Evolutionary conservation across 2,888 invertebrate genomes (phyloP), one percentile per base, ranked within the genome.

Genomic region (Mythimna pallens): DNA sequence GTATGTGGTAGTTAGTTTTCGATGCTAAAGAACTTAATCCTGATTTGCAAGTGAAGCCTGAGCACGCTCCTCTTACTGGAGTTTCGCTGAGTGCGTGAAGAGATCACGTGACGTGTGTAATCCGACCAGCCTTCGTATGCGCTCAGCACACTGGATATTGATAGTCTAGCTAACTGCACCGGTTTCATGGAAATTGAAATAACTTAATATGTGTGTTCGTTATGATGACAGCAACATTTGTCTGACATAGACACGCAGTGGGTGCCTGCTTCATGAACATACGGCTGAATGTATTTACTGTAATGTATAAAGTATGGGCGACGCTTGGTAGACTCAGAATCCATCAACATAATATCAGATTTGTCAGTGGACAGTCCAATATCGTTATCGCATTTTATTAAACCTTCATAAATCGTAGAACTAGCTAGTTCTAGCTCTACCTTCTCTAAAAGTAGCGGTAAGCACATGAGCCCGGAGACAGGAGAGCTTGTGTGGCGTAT

Each of bases 81-180:
- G 57, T 57, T 34, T 55, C 43, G 80, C 61, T 68, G 61, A 68
- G 17, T 47, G 17, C 52, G 63, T 14, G 50, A 12, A 52, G 30
- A 54, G 47, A 14, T 81, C 62, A 58, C 65, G 69, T 30, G 80
- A 65, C 59, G 36, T 22, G 59, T 12, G 80, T 8, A 57, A 68
- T 52, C 17, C 80, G 61, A 68, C 43, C 40, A 10, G 57, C 22
- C 58, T 22, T 47, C 54, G 30, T n/a, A 14, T 47, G 62, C 36
- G 22, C 47, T 25, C 58, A 47, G 76, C 61, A 40, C 36, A 47
- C 12, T 54, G 40, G 17, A 25, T n/a, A 14, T 8, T 43, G 34
- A 52, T 63, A 62, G n/a, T 43, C 30, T 61, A 12, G n/a, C 43
- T n/a, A 17, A 10, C 22, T 68, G 30, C 52, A 30, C 22, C 22